These are phyloP conservation scores for Lampris megalopsis DNA, from an alignment of 2,113 vertebrate species.

Conservation along the genomic window DNA sequence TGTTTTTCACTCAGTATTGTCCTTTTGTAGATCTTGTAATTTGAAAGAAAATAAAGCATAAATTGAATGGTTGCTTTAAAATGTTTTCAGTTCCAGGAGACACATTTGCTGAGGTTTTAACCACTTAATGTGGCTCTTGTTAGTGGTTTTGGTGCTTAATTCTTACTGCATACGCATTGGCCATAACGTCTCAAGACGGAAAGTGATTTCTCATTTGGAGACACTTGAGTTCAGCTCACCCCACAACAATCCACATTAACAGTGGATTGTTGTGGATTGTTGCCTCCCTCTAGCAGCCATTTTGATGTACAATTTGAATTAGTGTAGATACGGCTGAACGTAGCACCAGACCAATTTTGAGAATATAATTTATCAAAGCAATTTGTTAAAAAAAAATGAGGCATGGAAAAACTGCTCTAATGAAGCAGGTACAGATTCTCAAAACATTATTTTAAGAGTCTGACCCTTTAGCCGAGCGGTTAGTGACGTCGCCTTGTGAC, in stretches of 20 bases:
- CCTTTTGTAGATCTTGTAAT: neutral
- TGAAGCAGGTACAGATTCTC: neutral
- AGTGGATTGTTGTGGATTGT: neutral
- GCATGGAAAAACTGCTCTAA: neutral
- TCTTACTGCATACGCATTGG: neutral
- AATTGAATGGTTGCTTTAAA: neutral
- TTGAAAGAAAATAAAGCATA: neutral
- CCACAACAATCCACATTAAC: neutral
- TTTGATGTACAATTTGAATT: neutral
- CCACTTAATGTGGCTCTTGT: no score
- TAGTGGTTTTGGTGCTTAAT: no score
- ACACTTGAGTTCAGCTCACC: neutral
- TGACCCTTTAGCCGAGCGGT: no score
- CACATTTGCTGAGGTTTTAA: neutral
- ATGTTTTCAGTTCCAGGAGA: neutral
- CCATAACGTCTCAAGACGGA: neutral
- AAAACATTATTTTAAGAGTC: no score
- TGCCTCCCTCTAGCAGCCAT: neutral
- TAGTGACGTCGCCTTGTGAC: no score
- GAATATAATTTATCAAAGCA: neutral
- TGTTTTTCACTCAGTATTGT: constrained; percentile 5
- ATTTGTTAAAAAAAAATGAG: neutral
- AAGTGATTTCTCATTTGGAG: neutral
- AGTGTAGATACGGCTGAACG: no score
- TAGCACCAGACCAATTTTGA: neutral